Base-by-base conservation (phyloP, 2,888 invertebrate species). In the Tinea pellionella region DNA sequence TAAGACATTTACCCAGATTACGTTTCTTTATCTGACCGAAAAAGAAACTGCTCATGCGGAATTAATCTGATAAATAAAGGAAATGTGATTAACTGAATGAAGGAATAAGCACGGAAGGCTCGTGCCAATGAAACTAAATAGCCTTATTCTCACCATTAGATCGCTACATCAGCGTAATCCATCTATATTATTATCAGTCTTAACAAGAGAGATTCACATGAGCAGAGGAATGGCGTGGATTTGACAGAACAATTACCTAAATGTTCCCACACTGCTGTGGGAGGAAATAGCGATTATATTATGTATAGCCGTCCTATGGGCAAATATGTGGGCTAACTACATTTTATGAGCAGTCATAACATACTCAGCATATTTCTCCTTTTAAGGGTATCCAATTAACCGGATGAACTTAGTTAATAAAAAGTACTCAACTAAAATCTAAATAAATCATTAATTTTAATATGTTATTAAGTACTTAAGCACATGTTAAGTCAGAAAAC, bases 171-270 rank as follows among this genome's bases (percentile, higher is more conserved):
- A 56, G 63, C 62, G 43, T 41, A 42, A 37, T 53, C 53, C 24
- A 53, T 53, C 53, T 53, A 24, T 53, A 53, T 53, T 55, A 59
- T 59, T 59, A 59, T 41, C 19, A 24, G n/a, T 37, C 59, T 32
- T 61, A 77, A 77, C 74, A 74, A 70, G 73, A 67, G 65, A 62
- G 64, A 71, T 80, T 79, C 79, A 73, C 78, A 79, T 73, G 74
- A 71, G 67, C 63, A 64, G 67, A 65, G 47, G 47, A 47, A 16
- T 16, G 60, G 61, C 63, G 61, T 69, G 68, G 65, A 68, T 75
- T 77, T 74, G 75, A 75, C 70, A 69, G 73, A 78, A 79, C 80
- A 80, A 82, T 82, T 73, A 75, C 71, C 66, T 68, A 64, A 68
- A 72, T 76, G 73, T 81, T 83, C 80, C 74, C 79, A 78, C 70